Conservation (phyloP, 30 jellyfish, hydroid and myxozoan species). For the Chrysaora quinquecirrha region DNA sequence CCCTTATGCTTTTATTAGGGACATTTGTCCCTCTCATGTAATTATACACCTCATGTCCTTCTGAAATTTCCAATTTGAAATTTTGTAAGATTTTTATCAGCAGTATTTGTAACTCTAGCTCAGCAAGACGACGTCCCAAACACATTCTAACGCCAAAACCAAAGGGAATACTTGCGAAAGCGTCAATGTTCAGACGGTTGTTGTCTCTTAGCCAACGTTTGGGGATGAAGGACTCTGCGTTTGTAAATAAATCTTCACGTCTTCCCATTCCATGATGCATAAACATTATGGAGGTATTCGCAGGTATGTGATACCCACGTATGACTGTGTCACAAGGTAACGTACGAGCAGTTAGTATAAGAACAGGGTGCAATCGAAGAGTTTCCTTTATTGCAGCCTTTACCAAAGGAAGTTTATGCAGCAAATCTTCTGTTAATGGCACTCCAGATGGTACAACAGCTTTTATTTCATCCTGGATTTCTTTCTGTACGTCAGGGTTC, state of each 20-base stretch:
- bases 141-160: too few relatives aligned
- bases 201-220: too few relatives aligned
- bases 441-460: constrained; percentile 1
- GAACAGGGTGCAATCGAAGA: too few relatives aligned
- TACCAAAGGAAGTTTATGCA: too few relatives aligned
- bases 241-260: constrained; percentile 49
- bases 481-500: constrained; percentile 53
- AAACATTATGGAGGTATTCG: constrained; percentile 26
- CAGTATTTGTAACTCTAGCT: too few relatives aligned
- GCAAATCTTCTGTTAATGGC: neutral
- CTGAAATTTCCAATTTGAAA: constrained; percentile 3
- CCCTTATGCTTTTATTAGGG: constrained; percentile 62
- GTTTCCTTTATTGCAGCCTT: constrained; percentile 68
- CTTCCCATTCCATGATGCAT: constrained; percentile 67
- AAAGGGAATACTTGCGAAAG: constrained; percentile 66
- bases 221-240: constrained; percentile 48
- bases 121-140: too few relatives aligned
- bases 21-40: constrained; percentile 43
- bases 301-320: constrained; percentile 76
- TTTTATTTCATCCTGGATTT: constrained; percentile 43
- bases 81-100: too few relatives aligned
- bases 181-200: neutral
- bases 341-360: constrained; percentile 17
- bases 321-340: constrained; percentile 40
- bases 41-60: constrained; percentile 41